phyloP scores from a whole-genome alignment of 2,797 vertebrate genomes.

The Liasis olivaceus region DNA sequence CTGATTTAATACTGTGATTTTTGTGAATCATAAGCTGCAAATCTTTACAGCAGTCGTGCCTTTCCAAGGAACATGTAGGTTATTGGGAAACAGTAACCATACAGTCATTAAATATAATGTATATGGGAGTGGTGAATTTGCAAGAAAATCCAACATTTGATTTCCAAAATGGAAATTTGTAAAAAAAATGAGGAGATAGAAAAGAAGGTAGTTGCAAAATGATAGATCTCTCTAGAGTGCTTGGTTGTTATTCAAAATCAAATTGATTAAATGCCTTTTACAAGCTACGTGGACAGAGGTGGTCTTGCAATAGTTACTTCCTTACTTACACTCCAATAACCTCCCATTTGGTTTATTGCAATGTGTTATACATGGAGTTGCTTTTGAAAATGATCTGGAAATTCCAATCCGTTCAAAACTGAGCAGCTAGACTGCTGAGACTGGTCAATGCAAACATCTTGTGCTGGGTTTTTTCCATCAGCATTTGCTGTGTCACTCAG shows the following conservation, averaged over 20 bases:
- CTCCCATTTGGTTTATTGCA: background rate
- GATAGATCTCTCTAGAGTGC: background rate
- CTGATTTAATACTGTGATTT: background rate
- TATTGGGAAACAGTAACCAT: background rate
- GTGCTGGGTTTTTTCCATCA: background rate
- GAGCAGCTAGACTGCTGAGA: background rate
- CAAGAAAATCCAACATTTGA: background rate
- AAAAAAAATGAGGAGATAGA: background rate
- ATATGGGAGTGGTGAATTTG: background rate
- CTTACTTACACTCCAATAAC: background rate
- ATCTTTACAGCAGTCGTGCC: background rate
- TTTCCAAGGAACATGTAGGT: background rate
- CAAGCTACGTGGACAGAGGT: background rate
- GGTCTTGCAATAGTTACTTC: background rate
- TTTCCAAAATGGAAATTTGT: background rate
- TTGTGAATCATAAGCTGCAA: background rate
- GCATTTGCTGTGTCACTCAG: background rate
- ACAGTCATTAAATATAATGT: background rate
- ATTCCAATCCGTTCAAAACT: background rate
- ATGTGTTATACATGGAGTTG: background rate
- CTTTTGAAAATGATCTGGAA: background rate
- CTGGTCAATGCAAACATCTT: background rate
- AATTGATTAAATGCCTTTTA: background rate
- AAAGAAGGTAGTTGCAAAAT: background rate
- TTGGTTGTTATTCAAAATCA: background rate